A percentile compares a stretch with the other conserved stretches of the same genome.
Conservation (phyloP, 2,888 invertebrate species). For the Epinotia ramella region DNA sequence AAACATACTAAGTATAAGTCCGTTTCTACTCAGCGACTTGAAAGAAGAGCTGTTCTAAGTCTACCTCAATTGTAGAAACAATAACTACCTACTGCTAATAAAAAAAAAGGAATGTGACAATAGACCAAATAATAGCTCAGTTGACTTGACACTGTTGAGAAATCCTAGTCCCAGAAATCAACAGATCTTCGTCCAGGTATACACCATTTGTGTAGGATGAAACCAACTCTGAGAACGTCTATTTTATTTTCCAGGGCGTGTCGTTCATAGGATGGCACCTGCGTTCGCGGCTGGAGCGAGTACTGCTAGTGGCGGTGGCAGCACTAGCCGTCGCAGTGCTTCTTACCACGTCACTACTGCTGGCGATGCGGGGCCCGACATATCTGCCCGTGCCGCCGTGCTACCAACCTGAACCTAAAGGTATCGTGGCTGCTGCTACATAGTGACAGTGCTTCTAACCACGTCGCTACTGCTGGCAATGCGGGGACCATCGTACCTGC, state of each 20-base stretch:
- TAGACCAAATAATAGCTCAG: no score
- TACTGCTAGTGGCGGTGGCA: slow-evolving; percentile 85
- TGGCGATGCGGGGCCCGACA: slow-evolving; percentile 73
- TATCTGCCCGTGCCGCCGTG: slow-evolving; percentile 75
- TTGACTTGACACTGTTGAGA: no score
- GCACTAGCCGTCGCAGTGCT: slow-evolving; percentile 86
- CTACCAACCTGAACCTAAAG: slow-evolving; percentile 78
- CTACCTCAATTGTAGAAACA: no score
- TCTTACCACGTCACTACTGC: slow-evolving; percentile 84
- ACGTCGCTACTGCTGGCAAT: slow-evolving; percentile 82
- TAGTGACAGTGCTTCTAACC: slow-evolving; percentile 85
- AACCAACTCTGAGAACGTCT: neutral
- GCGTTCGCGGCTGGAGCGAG: slow-evolving; percentile 89
- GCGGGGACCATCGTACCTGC: slow-evolving; percentile 69
- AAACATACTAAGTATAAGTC: no score
- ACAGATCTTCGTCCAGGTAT: neutral
- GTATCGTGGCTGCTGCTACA: slow-evolving; percentile 87
- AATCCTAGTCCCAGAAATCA: neutral
- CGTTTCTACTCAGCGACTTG: no score
- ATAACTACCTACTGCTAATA: no score
- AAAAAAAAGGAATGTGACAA: no score
- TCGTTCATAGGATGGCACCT: slow-evolving; percentile 89
- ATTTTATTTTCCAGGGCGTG: slow-evolving; percentile 84
- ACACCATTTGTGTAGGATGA: neutral
- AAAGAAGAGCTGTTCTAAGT: no score